Base-by-base conservation (phyloP, 1,140 invertebrate genomes). In the Arion vulgaris region DNA sequence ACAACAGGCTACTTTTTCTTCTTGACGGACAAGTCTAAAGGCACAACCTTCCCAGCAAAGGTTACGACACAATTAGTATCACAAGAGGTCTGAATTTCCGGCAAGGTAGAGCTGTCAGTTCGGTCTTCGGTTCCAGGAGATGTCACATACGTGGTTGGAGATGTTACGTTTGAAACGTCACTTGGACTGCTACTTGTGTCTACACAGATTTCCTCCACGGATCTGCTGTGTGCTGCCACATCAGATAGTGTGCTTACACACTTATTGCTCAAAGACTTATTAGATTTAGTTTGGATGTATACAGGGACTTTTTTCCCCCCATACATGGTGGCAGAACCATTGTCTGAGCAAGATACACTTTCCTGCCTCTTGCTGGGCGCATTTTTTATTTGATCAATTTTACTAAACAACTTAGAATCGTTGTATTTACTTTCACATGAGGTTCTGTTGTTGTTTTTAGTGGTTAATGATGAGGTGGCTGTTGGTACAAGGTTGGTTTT, bases 51-150 rank as follows among this genome's bases (percentile, higher is more conserved):
- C 32, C 26, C 45, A 1, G 39, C 13, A 32, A 49, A 75, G n/a
- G 28, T 74, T 15, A 34, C 45, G 26, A 57, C 32, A 39, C 73
- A 75, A 28, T 66, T 45, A 28, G 26, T 74, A 51, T 36, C 32
- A 26, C 77, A 73, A 15, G 71, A 36, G 38, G 38, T 45, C 32
- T 74, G 72, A 17, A 84, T 11, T 23, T 84, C 79, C 57, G 41
- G 51, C 62, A 84, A 53, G 28, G 51, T 49, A 38, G 45, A 73
- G 68, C 23, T 36, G 53, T 75, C 79, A 39, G 80, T 45, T 13
- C 83, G 80, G 80, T 85, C 83, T 51, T 85, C 83, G 0, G 84
- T 81, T 34, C 84, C 84, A 17, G 84, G 84, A 17, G 84, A 85
- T 39, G 84, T 85, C 69, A 83, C 84, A 51, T 82, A 81, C 13